Conservation (phyloP, 2,888 invertebrate genomes). For the Eristalinus sepulchralis region DNA sequence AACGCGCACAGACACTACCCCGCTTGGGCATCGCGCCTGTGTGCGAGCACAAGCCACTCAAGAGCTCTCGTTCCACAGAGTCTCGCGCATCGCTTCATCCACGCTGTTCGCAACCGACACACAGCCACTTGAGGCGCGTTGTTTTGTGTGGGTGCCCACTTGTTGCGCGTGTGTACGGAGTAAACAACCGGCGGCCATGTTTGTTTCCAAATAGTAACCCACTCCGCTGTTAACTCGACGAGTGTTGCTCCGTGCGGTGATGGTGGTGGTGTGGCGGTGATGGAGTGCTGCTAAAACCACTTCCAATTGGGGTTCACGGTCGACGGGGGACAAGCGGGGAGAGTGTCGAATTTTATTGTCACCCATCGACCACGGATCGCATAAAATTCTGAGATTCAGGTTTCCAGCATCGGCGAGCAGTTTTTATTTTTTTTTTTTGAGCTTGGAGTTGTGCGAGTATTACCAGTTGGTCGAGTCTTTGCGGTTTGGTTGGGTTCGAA, state of each 20-base stretch:
- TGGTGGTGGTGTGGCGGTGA: constrained; percentile 9
- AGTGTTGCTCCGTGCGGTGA: neutral
- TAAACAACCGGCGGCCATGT: constrained; percentile 66
- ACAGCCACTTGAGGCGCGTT: constrained; percentile 37
- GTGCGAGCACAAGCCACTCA: constrained; percentile 6
- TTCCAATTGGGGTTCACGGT: constrained; percentile 59
- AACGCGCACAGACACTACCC: constrained; percentile 5
- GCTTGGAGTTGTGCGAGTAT: constrained; percentile 38
- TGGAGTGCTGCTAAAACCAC: constrained; percentile 53
- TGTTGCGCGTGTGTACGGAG: constrained; percentile 58
- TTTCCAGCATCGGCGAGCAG: constrained; percentile 30
- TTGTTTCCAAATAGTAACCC: constrained; percentile 58
- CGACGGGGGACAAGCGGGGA: constrained; percentile 7
- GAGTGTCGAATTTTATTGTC: constrained; percentile 48
- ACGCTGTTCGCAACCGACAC: constrained; percentile 26
- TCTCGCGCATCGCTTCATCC: constrained; percentile 26
- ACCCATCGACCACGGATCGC: constrained; percentile 23
- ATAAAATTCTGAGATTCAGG: constrained; percentile 60
- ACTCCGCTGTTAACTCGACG: constrained; percentile 25
- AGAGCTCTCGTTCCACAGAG: neutral
- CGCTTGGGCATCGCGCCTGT: neutral
- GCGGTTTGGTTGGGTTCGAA: constrained; percentile 48
- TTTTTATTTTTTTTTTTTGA: constrained; percentile 12
- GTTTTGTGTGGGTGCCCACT: constrained; percentile 62
- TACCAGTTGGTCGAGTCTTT: constrained; percentile 60